Percentiles rank a stretch among this genome's conserved stretches.
Conservation (phyloP, 2,113 vertebrate genomes). For the Guaruba guarouba region DNA sequence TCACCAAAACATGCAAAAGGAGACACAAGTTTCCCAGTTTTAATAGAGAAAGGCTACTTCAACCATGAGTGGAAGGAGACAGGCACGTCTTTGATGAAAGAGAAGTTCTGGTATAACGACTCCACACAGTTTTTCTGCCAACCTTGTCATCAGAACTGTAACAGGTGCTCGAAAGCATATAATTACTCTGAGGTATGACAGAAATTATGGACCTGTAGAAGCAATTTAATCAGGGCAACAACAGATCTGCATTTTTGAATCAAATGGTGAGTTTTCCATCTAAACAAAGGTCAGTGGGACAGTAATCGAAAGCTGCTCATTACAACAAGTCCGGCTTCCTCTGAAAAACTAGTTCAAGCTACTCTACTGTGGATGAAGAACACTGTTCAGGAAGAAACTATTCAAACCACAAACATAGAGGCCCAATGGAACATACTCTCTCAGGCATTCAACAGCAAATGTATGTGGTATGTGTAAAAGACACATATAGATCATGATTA, state of each 20-base stretch:
- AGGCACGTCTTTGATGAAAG: neutral
- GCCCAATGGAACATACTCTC: neutral
- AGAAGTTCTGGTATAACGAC: neutral
- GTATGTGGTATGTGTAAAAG: fast-evolving
- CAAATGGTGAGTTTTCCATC: neutral
- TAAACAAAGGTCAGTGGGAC: neutral
- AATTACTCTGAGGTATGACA: neutral
- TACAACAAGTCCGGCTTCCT: neutral
- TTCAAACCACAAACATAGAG: neutral
- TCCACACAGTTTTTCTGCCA: neutral
- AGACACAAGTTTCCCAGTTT: neutral
- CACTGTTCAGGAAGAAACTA: neutral
- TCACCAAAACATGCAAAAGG: neutral
- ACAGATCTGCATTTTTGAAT: neutral
- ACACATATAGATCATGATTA: neutral
- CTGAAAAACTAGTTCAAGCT: neutral
- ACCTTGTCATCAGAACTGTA: neutral
- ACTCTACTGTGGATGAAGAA: neutral
- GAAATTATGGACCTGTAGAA: neutral
- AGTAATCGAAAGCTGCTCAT: neutral
- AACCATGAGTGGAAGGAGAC: neutral
- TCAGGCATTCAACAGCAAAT: neutral
- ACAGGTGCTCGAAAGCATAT: neutral
- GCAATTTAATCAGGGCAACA: neutral
- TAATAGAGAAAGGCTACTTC: neutral